These are phyloP conservation scores for Paradisaea rubra DNA, from an alignment of 2,113 vertebrate species.

Conservation along the genomic window DNA sequence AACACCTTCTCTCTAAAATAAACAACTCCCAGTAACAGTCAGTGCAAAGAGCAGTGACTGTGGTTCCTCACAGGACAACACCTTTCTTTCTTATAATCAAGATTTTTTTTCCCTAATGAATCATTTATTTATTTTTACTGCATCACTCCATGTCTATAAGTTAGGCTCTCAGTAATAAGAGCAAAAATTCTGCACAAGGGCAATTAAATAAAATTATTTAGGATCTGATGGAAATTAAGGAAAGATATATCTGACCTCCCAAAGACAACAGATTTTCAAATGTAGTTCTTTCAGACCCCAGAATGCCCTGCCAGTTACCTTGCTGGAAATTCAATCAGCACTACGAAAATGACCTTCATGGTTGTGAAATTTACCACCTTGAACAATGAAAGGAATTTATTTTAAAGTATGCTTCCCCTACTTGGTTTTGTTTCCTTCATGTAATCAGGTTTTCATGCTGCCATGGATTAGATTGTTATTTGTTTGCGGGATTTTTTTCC, in stretches of 20 bases:
- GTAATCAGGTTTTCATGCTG: not conserved
- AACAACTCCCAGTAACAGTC: slow-evolving; percentile 82
- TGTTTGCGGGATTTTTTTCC: not conserved
- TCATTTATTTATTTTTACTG: not conserved
- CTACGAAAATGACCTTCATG: not conserved
- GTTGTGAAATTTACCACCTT: not conserved
- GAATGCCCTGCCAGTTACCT: not conserved
- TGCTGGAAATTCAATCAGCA: not conserved
- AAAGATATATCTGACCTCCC: not conserved
- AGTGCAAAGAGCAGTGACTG: slow-evolving; percentile 60
- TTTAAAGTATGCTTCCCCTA: not conserved
- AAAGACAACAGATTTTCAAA: not conserved
- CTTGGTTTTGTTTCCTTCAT: not conserved
- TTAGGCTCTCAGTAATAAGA: not conserved
- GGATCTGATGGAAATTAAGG: not conserved
- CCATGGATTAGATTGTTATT: not conserved
- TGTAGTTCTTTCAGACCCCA: not conserved
- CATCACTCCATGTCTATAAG: not conserved
- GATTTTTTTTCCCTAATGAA: not conserved
- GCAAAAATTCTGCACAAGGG: not conserved
- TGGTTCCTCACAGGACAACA: slow-evolving; percentile 11
- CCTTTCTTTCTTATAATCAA: not conserved
- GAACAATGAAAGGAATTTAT: not conserved
- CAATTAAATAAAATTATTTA: not conserved
- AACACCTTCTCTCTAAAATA: slow-evolving; percentile 68